Evolutionary conservation across 2,888 invertebrate genomes (phyloP).

Genomic region (Drosophila ezoana): DNA sequence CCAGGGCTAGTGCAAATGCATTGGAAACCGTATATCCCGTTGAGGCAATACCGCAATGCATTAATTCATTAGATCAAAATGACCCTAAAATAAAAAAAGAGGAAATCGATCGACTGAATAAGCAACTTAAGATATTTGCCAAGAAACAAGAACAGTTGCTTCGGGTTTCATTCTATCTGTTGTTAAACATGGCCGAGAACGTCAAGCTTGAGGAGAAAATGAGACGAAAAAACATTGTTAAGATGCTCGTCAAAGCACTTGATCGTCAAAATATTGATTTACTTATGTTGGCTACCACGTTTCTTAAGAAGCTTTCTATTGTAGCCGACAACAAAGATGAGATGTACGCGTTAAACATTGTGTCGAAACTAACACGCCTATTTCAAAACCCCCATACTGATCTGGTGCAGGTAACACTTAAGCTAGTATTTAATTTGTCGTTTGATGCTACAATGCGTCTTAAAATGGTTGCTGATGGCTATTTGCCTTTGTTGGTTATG

Average conservation of each 20-base stretch:
- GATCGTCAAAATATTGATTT: constrained; percentile 96
- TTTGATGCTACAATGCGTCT: constrained; percentile 95
- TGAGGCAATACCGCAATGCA: constrained; percentile 81
- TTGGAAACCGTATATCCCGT: constrained; percentile 43
- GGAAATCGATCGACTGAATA: constrained; percentile 91
- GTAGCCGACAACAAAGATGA: constrained; percentile 97
- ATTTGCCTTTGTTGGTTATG: constrained; percentile 95
- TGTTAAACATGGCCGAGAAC: constrained; percentile 98
- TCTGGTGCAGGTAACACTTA: constrained; percentile 90
- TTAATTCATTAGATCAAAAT: constrained; percentile 81
- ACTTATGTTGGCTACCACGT: constrained; percentile 94
- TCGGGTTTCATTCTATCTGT: constrained; percentile 95
- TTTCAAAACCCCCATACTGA: constrained; percentile 88
- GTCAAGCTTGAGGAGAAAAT: constrained; percentile 98
- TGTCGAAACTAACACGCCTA: constrained; percentile 93
- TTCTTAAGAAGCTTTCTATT: constrained; percentile 97
- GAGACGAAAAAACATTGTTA: constrained; percentile 96
- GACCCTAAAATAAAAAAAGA: constrained; percentile 86
- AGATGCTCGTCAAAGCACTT: constrained; percentile 93
- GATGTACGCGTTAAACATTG: constrained; percentile 92
- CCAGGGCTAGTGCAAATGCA: constrained; percentile 51
- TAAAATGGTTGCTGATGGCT: constrained; percentile 95
- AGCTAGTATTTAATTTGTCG: constrained; percentile 96
- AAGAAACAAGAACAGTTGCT: constrained; percentile 97
- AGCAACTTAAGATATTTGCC: constrained; percentile 92